Percentiles rank a stretch among this genome's conserved stretches.
Evolutionary conservation across 2,113 vertebrate species (phyloP).

Genomic region (Xenus cinereus): DNA sequence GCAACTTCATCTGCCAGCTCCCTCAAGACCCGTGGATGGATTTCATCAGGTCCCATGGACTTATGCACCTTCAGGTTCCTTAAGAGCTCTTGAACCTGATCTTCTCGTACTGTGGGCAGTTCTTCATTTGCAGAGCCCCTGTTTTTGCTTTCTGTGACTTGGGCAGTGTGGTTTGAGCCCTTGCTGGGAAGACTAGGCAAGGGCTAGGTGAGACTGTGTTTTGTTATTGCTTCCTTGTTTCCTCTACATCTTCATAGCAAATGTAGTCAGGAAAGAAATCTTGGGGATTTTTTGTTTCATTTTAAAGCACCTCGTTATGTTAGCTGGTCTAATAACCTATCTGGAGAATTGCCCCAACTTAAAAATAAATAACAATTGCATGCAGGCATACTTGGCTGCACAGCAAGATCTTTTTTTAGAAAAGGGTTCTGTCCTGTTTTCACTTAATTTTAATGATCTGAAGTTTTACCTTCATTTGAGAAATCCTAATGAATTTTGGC

Average conservation of each 20-base stretch:
- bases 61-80: no score
- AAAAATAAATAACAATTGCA: conserved; percentile 18
- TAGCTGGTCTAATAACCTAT: neutral
- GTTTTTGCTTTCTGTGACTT: no score
- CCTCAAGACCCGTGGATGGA: no score
- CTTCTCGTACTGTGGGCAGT: no score
- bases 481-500: neutral
- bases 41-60: no score
- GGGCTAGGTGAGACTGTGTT: neutral
- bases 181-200: no score
- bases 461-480: conserved; percentile 13
- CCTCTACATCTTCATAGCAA: neutral
- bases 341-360: neutral
- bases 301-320: neutral
- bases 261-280: neutral
- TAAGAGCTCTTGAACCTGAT: no score
- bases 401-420: neutral
- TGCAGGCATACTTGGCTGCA: neutral
- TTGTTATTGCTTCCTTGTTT: neutral
- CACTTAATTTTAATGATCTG: neutral
- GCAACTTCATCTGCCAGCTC: no score
- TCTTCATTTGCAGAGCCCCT: no score
- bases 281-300: neutral
- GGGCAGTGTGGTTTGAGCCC: no score
- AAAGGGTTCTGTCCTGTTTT: neutral